Conservation (phyloP, 30 jellyfish, hydroid and myxozoan genomes). For the Catostylus mosaicus region DNA sequence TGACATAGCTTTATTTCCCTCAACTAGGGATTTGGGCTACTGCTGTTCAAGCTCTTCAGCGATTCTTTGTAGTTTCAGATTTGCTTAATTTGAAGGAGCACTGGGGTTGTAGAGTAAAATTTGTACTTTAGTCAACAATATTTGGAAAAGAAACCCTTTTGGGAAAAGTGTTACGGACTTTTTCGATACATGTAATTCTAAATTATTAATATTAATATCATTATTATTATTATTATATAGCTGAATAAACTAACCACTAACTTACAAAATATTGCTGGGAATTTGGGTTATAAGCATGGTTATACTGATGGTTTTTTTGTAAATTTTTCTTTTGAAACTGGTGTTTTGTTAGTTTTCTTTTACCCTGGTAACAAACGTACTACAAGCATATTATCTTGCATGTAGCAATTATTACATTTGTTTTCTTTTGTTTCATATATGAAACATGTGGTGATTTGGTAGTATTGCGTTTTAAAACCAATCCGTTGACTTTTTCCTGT, state of each 20-base stretch:
- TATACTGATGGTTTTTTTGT: too few relatives aligned
- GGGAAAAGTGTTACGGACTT: constrained; percentile 24
- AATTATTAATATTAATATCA: too few relatives aligned
- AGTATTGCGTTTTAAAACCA: too few relatives aligned
- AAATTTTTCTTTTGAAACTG: not conserved
- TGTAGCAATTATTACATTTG: too few relatives aligned
- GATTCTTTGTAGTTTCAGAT: constrained; percentile 13
- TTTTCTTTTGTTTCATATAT: too few relatives aligned
- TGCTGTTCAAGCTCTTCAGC: constrained; percentile 34
- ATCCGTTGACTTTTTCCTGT: too few relatives aligned
- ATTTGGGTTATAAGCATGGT: not conserved
- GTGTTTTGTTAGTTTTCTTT: not conserved
- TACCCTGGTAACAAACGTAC: not conserved
- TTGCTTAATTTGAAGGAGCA: constrained; percentile 31
- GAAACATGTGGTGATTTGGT: too few relatives aligned
- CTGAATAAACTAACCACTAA: not conserved
- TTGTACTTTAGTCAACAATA: constrained; percentile 25
- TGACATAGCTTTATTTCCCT: constrained; percentile 23
- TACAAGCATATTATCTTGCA: too few relatives aligned
- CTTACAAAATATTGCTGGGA: not conserved
- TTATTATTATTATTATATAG: too few relatives aligned
- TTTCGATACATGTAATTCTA: not conserved
- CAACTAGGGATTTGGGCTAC: constrained; percentile 18
- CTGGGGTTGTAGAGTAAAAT: constrained; percentile 22
- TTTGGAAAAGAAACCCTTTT: constrained; percentile 31